Conservation (phyloP, 2,888 invertebrate genomes). For the Holacanthella duospinosa region DNA sequence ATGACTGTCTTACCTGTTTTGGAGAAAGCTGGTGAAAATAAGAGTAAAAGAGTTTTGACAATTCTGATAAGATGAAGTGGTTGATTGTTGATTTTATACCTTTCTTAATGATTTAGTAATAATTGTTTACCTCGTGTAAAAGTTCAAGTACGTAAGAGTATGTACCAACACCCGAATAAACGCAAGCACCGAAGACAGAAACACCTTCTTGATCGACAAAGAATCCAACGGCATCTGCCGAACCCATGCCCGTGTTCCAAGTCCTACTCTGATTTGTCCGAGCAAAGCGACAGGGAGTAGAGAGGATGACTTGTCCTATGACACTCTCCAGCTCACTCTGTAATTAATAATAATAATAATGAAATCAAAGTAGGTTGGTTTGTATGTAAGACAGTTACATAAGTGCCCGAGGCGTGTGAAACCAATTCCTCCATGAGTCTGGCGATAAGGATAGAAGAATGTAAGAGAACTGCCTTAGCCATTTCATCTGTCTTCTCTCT, state of each 20-base stretch:
- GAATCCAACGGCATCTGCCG: conserved; percentile 91
- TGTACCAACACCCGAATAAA: conserved; percentile 78
- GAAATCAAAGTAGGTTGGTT: not conserved
- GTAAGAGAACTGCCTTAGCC: conserved; percentile 42
- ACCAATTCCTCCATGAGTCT: conserved; percentile 79
- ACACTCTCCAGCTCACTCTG: conserved; percentile 60
- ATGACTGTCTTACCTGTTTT: too few species aligned
- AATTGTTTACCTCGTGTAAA: conserved; percentile 42
- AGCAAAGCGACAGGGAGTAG: conserved; percentile 81
- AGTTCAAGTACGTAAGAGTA: conserved; percentile 87
- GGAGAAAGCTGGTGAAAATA: too few species aligned
- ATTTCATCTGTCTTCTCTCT: conserved; percentile 47
- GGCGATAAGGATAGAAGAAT: conserved; percentile 51
- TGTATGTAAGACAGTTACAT: conserved; percentile 50
- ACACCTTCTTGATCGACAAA: conserved; percentile 83
- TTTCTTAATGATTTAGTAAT: not conserved
- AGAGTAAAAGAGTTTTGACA: too few species aligned
- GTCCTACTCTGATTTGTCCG: conserved; percentile 77
- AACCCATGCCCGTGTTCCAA: conserved; percentile 96
- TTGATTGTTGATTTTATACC: too few species aligned
- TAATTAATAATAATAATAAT: conserved; percentile 13
- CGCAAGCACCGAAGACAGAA: conserved; percentile 74
- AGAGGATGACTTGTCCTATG: conserved; percentile 62
- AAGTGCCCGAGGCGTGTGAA: conserved; percentile 63
- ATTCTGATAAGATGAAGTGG: too few species aligned